Conservation (phyloP, 2,797 vertebrate genomes). For the Gallinago solitaria region DNA sequence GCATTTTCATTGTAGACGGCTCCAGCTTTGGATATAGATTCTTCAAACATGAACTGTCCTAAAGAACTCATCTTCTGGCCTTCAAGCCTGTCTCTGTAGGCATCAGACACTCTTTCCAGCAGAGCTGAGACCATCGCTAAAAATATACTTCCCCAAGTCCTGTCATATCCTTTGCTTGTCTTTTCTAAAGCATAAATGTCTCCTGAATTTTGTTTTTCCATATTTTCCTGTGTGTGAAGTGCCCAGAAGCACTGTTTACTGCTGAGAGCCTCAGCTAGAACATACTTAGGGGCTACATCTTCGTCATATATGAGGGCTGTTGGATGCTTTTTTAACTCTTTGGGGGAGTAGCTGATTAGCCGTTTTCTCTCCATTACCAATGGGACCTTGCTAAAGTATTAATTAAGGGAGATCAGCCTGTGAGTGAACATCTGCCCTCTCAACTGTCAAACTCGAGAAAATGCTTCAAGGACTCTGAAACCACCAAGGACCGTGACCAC, state of each 20-base stretch:
- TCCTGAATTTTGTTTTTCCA: background rate
- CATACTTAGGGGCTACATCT: background rate
- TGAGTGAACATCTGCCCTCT: background rate
- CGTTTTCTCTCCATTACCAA: background rate
- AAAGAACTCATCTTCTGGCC: background rate
- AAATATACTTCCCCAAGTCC: background rate
- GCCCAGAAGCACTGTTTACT: background rate
- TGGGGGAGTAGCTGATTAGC: background rate
- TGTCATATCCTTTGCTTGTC: constrained; percentile 7
- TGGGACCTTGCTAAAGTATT: background rate
- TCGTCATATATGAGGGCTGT: background rate
- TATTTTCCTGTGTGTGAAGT: background rate
- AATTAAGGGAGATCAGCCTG: background rate
- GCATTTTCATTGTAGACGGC: background rate
- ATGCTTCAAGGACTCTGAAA: background rate
- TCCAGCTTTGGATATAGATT: background rate
- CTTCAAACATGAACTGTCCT: background rate
- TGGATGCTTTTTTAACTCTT: background rate
- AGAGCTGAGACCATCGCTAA: background rate
- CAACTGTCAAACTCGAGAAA: background rate
- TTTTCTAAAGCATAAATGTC: background rate
- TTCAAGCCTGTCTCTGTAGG: background rate
- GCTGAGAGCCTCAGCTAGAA: background rate
- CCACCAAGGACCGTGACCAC: background rate
- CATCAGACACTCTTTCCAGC: background rate